Evolutionary conservation across 2,888 invertebrate genomes (phyloP), one percentile per base, ranked within the genome.

Genomic region (Lepidochitona cinerea): DNA sequence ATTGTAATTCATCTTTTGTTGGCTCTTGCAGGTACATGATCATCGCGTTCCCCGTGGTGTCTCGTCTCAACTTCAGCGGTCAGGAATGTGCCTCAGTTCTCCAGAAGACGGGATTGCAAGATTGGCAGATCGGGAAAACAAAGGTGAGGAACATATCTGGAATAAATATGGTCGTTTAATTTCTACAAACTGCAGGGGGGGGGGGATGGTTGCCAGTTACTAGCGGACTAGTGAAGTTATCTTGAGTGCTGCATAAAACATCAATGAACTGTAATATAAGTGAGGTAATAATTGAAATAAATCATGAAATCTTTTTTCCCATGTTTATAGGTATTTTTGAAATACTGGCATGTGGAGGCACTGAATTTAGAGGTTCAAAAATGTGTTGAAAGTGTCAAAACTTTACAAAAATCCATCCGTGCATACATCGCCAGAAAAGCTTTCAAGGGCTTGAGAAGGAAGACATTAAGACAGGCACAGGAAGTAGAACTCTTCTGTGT

Each of bases 271-370:
- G n/a, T n/a, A n/a, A n/a, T n/a, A n/a, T n/a, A n/a, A n/a, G n/a
- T n/a, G n/a, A n/a, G n/a, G n/a, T n/a, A n/a, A n/a, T n/a, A n/a
- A n/a, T n/a, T n/a, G n/a, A n/a, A n/a, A n/a, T n/a, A n/a, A n/a
- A n/a, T n/a, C n/a, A n/a, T n/a, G n/a, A n/a, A n/a, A n/a, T n/a
- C n/a, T n/a, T n/a, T n/a, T n/a, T n/a, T n/a, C n/a, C n/a, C n/a
- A 23, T 2, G 1, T 7, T 2, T 7, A 7, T 74, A 88, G 89
- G 85, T 89, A 6, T 88, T 89, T 73, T 79, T 89, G 6, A 85
- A 84, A 69, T 85, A 86, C 77, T 87, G 83, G 83, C 88, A 89
- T 64, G 73, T 78, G 52, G 88, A 89, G 68, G 77, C 81, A 64
- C 77, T 89, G 36, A 84, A 87, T 64, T 68, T 79, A 5, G 54